These are phyloP conservation scores for Dusona sp. DNA, from an alignment of 2,888 invertebrate species.

Conservation along the genomic window DNA sequence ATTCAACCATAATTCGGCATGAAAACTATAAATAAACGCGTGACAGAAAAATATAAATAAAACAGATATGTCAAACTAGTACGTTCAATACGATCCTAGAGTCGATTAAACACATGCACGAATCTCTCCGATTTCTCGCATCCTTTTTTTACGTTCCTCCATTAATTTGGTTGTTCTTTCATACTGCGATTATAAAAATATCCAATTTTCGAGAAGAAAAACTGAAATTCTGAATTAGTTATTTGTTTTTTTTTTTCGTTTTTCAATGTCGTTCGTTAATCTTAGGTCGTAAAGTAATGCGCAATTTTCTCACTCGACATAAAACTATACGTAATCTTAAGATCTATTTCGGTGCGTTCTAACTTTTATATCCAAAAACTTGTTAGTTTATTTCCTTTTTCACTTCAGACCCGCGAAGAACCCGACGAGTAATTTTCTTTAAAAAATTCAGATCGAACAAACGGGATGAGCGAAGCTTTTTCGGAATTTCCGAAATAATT, in stretches of 20 bases:
- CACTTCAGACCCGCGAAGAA: not conserved
- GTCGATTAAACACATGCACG: constrained; percentile 8
- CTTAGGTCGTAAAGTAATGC: constrained; percentile 65
- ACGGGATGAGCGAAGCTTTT: constrained; percentile 41
- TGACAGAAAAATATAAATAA: constrained; percentile 15
- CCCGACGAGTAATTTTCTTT: not conserved
- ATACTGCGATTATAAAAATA: constrained; percentile 58
- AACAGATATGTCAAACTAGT: not conserved
- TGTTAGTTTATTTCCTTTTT: constrained; percentile 7
- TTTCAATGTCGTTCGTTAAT: constrained; percentile 29
- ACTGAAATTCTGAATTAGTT: constrained; percentile 26
- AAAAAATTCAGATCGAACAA: constrained; percentile 32
- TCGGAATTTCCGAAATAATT: constrained; percentile 52
- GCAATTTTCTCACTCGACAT: constrained; percentile 63
- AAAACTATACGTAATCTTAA: constrained; percentile 63
- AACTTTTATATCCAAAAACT: constrained; percentile 43
- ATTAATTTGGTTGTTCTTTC: not conserved
- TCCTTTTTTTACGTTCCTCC: constrained; percentile 4
- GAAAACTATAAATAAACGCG: constrained; percentile 2
- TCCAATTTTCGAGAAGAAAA: constrained; percentile 46
- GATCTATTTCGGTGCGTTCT: constrained; percentile 64
- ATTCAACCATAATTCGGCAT: constrained; percentile 33
- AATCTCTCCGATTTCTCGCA: not conserved
- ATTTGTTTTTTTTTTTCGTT: constrained; percentile 13
- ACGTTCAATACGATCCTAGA: constrained; percentile 13